A percentile compares a stretch with the other conserved stretches of the same genome.
phyloP scores from a whole-genome alignment of 2,113 vertebrate genomes.

The Diadophis punctatus region DNA sequence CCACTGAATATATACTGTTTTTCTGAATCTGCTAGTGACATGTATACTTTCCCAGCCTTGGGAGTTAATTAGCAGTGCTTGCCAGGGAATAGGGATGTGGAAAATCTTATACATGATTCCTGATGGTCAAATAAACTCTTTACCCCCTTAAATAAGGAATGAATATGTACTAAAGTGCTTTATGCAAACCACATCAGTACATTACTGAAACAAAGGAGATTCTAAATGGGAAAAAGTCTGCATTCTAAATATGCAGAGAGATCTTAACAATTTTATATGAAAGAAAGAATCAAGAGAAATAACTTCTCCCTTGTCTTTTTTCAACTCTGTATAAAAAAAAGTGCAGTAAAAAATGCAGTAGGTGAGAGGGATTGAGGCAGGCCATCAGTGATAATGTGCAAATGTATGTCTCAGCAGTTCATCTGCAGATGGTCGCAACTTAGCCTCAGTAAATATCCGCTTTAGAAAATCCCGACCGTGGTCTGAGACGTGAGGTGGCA shows the following conservation, averaged over 20 bases:
- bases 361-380: constrained; percentile 65
- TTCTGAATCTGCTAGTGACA: constrained; percentile 48
- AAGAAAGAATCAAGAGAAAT: constrained; percentile 77
- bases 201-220: constrained; percentile 68
- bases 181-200: constrained; percentile 78
- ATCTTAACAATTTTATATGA: constrained; percentile 72
- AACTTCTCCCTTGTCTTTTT: constrained; percentile 74
- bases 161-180: constrained; percentile 84
- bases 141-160: constrained; percentile 68
- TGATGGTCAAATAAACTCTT: constrained; percentile 63
- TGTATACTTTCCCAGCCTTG: constrained; percentile 58
- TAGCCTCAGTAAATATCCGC: constrained; percentile 94
- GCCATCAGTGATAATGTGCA: constrained; percentile 87
- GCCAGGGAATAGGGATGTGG: constrained; percentile 30
- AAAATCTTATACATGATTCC: constrained; percentile 60
- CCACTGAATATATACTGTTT: constrained; percentile 54
- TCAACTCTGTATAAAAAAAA: constrained; percentile 66
- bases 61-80: constrained; percentile 59
- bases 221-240: constrained; percentile 61
- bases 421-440: constrained; percentile 90
- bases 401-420: constrained; percentile 95
- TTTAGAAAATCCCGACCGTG: constrained; percentile 94
- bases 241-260: constrained; percentile 73
- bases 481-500: constrained; percentile 92
- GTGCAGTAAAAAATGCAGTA: constrained; percentile 74